Evolutionary conservation across 2,888 invertebrate genomes (phyloP).

Genomic region (Biston stratarius): DNA sequence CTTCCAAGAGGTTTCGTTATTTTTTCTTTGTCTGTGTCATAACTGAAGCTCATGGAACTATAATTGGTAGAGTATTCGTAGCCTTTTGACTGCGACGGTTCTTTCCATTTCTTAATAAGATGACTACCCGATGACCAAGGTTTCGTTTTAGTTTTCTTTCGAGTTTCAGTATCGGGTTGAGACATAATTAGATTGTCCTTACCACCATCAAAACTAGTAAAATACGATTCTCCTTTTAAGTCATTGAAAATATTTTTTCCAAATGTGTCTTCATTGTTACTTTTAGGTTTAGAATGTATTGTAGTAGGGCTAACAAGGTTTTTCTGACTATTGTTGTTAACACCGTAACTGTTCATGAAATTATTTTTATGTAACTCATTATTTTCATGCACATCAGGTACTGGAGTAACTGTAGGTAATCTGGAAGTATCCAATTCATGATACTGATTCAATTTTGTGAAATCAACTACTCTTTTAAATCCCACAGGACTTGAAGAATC

Average conservation of each 20-base stretch:
- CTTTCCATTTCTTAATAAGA: constrained; percentile 63
- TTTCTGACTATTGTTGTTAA: constrained; percentile 54
- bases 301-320: constrained; percentile 47
- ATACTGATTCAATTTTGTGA: constrained; percentile 68
- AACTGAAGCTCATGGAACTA: constrained; percentile 70
- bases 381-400: constrained; percentile 51
- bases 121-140: constrained; percentile 58
- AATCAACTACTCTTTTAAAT: constrained; percentile 75
- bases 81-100: constrained; percentile 60
- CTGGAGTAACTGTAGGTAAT: constrained; percentile 56
- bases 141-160: constrained; percentile 68
- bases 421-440: constrained; percentile 65
- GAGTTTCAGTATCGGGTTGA: constrained; percentile 48
- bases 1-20: constrained; percentile 55
- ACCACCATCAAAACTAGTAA: constrained; percentile 30
- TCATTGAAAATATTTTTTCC: constrained; percentile 51
- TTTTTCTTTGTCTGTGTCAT: constrained; percentile 63
- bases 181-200: constrained; percentile 33
- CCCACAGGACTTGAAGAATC: constrained; percentile 57
- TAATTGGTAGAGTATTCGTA: constrained; percentile 73
- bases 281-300: constrained; percentile 52
- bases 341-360: constrained; percentile 53
- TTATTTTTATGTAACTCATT: constrained; percentile 53
- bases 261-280: constrained; percentile 51
- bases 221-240: constrained; percentile 39